These are phyloP conservation scores for Notothenia rossii DNA, from an alignment of 2,113 vertebrate genomes.

Conservation along the genomic window DNA sequence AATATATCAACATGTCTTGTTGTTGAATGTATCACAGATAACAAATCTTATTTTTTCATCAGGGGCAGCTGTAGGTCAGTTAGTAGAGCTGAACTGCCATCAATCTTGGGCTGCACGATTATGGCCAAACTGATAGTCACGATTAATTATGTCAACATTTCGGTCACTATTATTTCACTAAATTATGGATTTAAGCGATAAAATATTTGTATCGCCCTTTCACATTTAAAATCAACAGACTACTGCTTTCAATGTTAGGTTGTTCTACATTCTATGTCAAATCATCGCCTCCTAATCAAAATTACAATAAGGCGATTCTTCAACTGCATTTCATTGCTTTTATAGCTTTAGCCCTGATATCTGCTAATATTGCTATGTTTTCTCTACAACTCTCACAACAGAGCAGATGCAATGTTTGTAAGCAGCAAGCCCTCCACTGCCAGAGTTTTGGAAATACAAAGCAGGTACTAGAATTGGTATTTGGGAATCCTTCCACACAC, in stretches of 20 bases:
- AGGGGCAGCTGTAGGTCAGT: not conserved
- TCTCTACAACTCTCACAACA: not conserved
- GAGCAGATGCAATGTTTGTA: not conserved
- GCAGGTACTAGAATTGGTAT: slow-evolving; percentile 19
- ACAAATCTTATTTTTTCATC: slow-evolving; percentile 10
- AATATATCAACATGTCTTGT: not conserved
- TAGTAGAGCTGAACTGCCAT: not conserved
- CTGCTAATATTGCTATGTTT: not conserved
- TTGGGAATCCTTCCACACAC: slow-evolving; percentile 52
- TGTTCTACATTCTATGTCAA: no score
- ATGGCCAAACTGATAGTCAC: no score
- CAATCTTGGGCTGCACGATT: not conserved
- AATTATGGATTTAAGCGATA: no score
- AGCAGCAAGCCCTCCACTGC: not conserved
- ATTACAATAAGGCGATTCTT: no score
- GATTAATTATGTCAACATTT: no score
- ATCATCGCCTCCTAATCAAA: no score
- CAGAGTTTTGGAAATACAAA: not conserved
- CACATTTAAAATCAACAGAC: no score
- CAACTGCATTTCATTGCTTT: no score
- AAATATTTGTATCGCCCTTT: no score
- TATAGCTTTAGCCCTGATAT: not conserved
- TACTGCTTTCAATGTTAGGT: no score
- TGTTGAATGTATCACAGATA: slow-evolving; percentile 6
- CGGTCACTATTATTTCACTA: no score